Base-by-base conservation (phyloP, 2,888 invertebrate species). In the Napeogenes inachia region DNA sequence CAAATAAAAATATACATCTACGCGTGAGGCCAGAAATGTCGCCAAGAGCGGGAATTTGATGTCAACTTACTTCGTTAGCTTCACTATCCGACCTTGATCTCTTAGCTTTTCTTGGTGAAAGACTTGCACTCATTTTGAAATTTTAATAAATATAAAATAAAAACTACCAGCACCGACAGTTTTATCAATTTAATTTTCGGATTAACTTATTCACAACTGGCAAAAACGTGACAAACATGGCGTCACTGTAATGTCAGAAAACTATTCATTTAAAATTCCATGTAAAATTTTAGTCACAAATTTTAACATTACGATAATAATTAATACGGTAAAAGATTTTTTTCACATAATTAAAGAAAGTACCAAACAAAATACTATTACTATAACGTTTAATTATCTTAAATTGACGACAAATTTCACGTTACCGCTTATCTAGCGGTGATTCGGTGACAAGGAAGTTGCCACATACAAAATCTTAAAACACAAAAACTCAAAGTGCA, bases 201-300 rank as follows among this genome's bases (percentile, higher is more conserved):
- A 73, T 75, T 77, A 78, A 78, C 78, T 70, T 77, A 80, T 79
- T 80, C 81, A 80, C 78, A 77, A 82, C 78, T 81, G 74, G 81
- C 77, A 84, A 87, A 89, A 89, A 88, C 88, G 88, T 88, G 88
- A 89, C 88, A 84, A 88, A 87, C 80, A 89, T 89, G 88, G 88
- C 88, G 88, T 85, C 85, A 70, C 60, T 70, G 77, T 78, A 75
- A 74, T 80, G 81, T 81, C 82, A 81, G 73, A 72, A 71, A 61
- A 53, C 63, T 57, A 47, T 59, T 60, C 47, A 47, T 54, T 30
- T 45, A 46, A 42, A 53, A 46, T 42, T 56, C 21, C 32, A 54
- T 45, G 10, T 33, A 13, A 13, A 57, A 61, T 50, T 55, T 32
- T 33, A 3, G 45, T 35, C 46, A 32, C 54, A 54, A 57, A 13